Base-by-base conservation (phyloP, 2,113 vertebrate species). In the Pterocles burchelli region DNA sequence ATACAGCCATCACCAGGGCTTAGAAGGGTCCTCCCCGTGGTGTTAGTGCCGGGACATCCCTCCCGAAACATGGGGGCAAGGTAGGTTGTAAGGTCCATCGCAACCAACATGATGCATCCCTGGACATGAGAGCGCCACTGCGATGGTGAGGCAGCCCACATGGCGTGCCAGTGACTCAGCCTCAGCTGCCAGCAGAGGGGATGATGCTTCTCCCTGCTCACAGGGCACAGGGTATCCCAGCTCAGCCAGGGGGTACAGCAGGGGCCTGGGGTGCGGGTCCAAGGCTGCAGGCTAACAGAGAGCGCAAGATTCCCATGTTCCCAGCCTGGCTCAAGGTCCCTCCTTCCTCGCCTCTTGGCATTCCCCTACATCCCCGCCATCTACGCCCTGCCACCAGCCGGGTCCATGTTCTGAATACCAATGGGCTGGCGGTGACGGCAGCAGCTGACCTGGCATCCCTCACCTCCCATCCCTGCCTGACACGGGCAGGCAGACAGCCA, bases 391-490 rank as follows among this genome's bases (percentile, higher is more conserved):
- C 62, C 7, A 4, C 88, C 66, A 77, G 74, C 51, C 6, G 1
- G 18, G 4, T 61, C 76, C 3, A 1, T 68, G 81, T 65, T 74
- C 66, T 66, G 84, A 74, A 89, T 74, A 49, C 55, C 68, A 76
- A 68, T 1, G 0, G 33, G 36, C 28, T 8, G 8, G 61, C 1
- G 2, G 52, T 0, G 0, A 28, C 0, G 6, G 49, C 2, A 6
- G 28, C 38, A 45, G 36, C 34, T 2, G 7, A 45, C 24, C 36
- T 10, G 2, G 55, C 65, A 28, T 24, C 59, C 58, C 25, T 22
- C 3, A 0, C 1, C 2, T 28, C 58, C 59, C 7, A 3, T 19
- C 59, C 31, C 73, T 52, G 75, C 84, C 72, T 33, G 62, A 22
- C 2, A 2, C 6, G 45, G 45, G 38, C 2, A 1, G 58, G 76